Base-by-base conservation (phyloP, 2,888 invertebrate species). In the Nomada fabriciana region DNA sequence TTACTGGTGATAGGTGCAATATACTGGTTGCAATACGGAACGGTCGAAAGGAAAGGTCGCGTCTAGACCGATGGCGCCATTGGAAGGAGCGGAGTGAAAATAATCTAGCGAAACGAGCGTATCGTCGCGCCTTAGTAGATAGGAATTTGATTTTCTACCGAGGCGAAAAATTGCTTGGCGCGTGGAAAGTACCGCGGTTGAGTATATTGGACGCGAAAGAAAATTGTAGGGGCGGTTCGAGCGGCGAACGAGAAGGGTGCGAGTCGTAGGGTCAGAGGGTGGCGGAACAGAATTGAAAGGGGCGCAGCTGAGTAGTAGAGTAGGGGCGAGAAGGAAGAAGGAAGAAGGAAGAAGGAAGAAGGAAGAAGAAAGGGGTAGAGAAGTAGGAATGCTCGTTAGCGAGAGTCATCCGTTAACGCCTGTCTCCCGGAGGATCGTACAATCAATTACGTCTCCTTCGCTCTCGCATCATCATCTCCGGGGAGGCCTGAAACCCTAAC, bases 351-450 rank as follows among this genome's bases (percentile, higher is more conserved):
- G 91, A 91, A 89, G 93, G 93, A 93, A 75, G 71, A 74, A 73
- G 79, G 71, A 70, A 75, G 87, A 77, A 76, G 83, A 83, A 84
- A 83, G 75, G 87, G 90, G 86, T 86, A 85, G 90, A 88, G 89
- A 87, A 88, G 91, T 91, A 89, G 93, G 93, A 93, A 93, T 93
- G 93, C 93, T 93, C 93, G 93, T 93, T 93, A 93, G 93, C 91
- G 88, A 92, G 92, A 93, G 93, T 92, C 93, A 93, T 93, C 93
- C 93, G 93, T 93, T 93, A 93, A 92, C 93, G 93, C 93, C 93
- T 93, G 93, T 93, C 93, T 91, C 91, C 90, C 90, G 88, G 89
- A 90, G 91, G 91, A 93, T 93, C 92, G 92, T 93, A 93, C 92
- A 92, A 93, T 93, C 93, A 93, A 94, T 93, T 93, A 93, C 92